Evolutionary conservation across 2,797 vertebrate genomes (phyloP).

Genomic region (Ammospiza maritima): DNA sequence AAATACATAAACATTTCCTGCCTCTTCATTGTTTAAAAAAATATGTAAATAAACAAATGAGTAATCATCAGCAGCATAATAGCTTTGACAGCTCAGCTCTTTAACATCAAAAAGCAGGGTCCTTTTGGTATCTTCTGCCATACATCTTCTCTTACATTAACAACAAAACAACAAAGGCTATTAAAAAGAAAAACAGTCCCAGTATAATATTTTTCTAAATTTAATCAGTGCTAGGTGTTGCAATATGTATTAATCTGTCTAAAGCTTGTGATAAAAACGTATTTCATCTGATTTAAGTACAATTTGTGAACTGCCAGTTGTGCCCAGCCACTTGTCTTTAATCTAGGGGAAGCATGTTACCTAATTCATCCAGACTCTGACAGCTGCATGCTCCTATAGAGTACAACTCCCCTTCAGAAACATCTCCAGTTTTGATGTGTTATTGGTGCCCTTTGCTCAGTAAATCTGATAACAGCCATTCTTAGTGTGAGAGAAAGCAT

Average conservation of each 20-base stretch:
- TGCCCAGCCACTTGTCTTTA: neutral
- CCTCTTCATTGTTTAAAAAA: constrained; percentile 38
- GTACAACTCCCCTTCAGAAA: neutral
- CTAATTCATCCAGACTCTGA: neutral
- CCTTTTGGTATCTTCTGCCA: neutral
- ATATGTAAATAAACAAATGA: neutral
- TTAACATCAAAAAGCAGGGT: neutral
- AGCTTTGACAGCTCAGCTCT: neutral
- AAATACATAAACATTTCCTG: neutral
- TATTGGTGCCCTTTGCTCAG: neutral
- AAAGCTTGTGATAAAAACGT: neutral
- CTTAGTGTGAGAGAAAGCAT: neutral
- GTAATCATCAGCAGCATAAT: neutral
- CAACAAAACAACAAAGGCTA: neutral
- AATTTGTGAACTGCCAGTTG: neutral
- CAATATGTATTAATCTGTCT: neutral
- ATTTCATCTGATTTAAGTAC: neutral
- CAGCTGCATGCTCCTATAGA: neutral
- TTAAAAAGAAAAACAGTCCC: neutral
- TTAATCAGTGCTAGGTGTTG: neutral
- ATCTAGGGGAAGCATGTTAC: neutral
- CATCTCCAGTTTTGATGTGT: neutral
- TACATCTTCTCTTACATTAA: neutral
- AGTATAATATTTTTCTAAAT: constrained; percentile 44
- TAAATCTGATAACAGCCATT: neutral